phyloP scores from a whole-genome alignment of 2,113 vertebrate genomes.

The Lichenostomus cassidix region DNA sequence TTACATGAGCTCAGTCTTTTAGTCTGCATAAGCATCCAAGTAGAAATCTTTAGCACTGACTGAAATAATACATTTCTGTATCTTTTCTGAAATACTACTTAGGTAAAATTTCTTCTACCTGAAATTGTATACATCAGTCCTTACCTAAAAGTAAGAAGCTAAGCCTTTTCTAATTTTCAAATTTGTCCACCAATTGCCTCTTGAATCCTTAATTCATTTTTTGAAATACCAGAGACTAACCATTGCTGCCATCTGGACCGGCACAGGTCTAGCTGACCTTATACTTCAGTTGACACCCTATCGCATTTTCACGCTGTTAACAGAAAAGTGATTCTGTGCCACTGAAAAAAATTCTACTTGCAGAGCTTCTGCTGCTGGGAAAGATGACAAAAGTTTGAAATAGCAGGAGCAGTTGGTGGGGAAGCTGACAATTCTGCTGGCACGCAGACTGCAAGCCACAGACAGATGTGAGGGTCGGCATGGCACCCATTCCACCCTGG shows the following conservation, averaged over 20 bases:
- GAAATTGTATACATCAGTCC: background rate
- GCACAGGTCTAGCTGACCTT: background rate
- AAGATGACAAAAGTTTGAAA: background rate
- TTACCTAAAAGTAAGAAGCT: background rate
- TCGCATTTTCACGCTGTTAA: background rate
- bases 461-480: background rate
- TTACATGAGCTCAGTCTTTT: background rate
- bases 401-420: background rate
- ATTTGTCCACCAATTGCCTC: background rate
- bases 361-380: background rate
- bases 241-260: background rate
- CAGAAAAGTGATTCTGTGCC: background rate
- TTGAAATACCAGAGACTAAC: background rate
- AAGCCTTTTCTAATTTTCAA: background rate
- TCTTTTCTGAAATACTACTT: background rate
- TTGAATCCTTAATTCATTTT: background rate
- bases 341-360: background rate
- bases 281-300: background rate
- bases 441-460: background rate
- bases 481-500: background rate
- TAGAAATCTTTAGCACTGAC: background rate
- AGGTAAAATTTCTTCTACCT: background rate
- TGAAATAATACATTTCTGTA: background rate
- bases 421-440: background rate
- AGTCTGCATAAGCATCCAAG: background rate